Conservation (phyloP, 2,888 invertebrate genomes). For the Drosophila prolongata region DNA sequence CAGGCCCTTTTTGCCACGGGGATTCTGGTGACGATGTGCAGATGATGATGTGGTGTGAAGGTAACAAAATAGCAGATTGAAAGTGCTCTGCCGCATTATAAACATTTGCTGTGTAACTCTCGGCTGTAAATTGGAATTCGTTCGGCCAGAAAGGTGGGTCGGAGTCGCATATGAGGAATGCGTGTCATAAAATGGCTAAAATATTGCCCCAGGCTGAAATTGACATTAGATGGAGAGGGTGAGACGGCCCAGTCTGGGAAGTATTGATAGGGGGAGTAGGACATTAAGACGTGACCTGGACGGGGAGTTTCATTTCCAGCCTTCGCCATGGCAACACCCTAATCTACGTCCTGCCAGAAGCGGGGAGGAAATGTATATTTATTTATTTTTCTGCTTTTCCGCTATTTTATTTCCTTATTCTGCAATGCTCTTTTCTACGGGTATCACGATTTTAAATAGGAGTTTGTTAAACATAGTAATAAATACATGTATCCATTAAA, state of each 20-base stretch:
- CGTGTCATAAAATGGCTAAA: conserved; percentile 64
- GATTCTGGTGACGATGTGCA: conserved; percentile 20
- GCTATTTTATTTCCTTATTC: conserved; percentile 19
- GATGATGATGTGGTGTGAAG: conserved; percentile 51
- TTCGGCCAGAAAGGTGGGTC: conserved; percentile 16
- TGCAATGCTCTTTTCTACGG: conserved; percentile 3
- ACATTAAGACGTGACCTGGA: conserved; percentile 42
- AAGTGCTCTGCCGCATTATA: conserved; percentile 26
- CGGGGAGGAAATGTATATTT: conserved; percentile 51
- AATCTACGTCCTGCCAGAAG: conserved; percentile 61
- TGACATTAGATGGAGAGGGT: conserved; percentile 26
- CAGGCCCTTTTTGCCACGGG: conserved; percentile 5
- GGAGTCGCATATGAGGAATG: conserved; percentile 39
- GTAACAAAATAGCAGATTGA: conserved; percentile 34
- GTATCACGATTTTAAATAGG: not conserved
- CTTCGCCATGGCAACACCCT: conserved; percentile 71
- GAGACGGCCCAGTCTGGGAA: not conserved
- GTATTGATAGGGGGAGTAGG: conserved; percentile 26
- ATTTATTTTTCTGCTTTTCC: conserved; percentile 43
- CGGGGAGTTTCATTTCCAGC: conserved; percentile 24
- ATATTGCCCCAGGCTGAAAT: conserved; percentile 55
- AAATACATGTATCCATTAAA: not conserved
- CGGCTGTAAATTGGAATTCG: conserved; percentile 24
- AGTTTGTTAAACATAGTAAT: not conserved
- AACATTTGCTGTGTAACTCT: conserved; percentile 10